Evolutionary conservation across 1,140 invertebrate genomes (phyloP), one percentile per base, ranked within the genome.

Genomic region (Helicoverpa zea): DNA sequence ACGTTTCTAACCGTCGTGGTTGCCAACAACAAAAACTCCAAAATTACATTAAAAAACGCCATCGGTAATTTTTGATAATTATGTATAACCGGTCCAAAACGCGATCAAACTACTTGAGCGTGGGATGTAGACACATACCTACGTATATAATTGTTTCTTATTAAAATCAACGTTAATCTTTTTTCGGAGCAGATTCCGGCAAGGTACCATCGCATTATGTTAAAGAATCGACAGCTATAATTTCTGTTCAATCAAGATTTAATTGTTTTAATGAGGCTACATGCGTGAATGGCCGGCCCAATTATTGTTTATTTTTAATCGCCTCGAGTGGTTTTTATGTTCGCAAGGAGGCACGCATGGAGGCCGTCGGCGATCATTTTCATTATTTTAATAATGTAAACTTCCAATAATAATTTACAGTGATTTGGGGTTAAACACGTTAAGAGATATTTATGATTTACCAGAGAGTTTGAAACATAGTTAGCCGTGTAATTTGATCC

Each of bases 261-360:
- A 95, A 95, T 95, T 95, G 94, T 95, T 95, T 95, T 95, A 95
- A 95, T 95, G 92, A 95, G 92, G 84, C 91, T 86, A 88, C 94
- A 94, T 95, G 94, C 94, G 94, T 95, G 94, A 95, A 95, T 94
- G 90, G 93, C 85, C 92, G 94, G 89, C 85, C 92, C 94, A 95
- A 94, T 95, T 95, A 95, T 94, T 94, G 92, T 94, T 95, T 95
- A 95, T 95, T 94, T 95, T 95, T 95, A 95, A 95, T 95, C 93
- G 94, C 92, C 94, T 84, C 91, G 89, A 94, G 92, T 90, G 92
- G 90, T 95, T 94, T 92, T 94, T 94, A 90, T 91, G 94, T 93
- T 94, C 89, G 93, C 92, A 90, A 93, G 86, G 88, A 90, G 80
- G 90, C 94, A 93, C 92, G 92, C 92, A 94, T 89, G 89, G 89